phyloP scores from a whole-genome alignment of 1,140 invertebrate species.

The Reticulitermes speratus region DNA sequence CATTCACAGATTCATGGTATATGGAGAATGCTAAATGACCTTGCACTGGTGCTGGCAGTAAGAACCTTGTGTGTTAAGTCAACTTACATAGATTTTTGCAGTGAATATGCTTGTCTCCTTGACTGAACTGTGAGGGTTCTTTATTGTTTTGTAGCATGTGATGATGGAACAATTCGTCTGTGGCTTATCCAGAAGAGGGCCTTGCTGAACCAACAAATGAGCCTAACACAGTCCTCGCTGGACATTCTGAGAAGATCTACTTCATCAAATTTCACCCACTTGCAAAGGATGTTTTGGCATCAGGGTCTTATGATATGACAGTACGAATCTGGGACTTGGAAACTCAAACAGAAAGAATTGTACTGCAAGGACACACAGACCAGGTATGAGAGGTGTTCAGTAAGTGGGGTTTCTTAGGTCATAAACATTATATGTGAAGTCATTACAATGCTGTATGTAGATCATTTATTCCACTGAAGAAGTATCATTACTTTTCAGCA shows the following conservation, averaged over 20 bases:
- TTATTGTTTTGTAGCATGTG: slow-evolving; percentile 62
- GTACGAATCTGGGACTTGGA: slow-evolving; percentile 81
- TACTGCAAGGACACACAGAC: slow-evolving; percentile 68
- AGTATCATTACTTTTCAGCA: too few relatives aligned
- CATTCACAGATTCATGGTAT: too few relatives aligned
- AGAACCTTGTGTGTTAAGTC: too few relatives aligned
- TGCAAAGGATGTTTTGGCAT: slow-evolving; percentile 79
- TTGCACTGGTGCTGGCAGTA: too few relatives aligned
- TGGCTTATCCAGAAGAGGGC: slow-evolving; percentile 75
- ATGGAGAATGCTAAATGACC: too few relatives aligned
- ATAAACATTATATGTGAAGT: too few relatives aligned
- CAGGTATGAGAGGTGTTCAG: slow-evolving; percentile 49
- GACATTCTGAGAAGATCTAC: slow-evolving; percentile 88
- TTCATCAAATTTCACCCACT: slow-evolving; percentile 88
- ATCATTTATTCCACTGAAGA: too few relatives aligned
- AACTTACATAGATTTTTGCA: too few relatives aligned
- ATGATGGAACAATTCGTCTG: slow-evolving; percentile 84
- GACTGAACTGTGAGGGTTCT: too few relatives aligned
- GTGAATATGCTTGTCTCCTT: too few relatives aligned
- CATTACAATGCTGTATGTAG: too few relatives aligned
- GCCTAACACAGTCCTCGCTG: slow-evolving; percentile 58
- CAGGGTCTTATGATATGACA: slow-evolving; percentile 85
- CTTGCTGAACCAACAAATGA: slow-evolving; percentile 70
- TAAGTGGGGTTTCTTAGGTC: too few relatives aligned
- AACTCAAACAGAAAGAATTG: slow-evolving; percentile 54